Evolutionary conservation across 2,888 invertebrate genomes (phyloP).

Genomic region (Tricholauxania praeusta): DNA sequence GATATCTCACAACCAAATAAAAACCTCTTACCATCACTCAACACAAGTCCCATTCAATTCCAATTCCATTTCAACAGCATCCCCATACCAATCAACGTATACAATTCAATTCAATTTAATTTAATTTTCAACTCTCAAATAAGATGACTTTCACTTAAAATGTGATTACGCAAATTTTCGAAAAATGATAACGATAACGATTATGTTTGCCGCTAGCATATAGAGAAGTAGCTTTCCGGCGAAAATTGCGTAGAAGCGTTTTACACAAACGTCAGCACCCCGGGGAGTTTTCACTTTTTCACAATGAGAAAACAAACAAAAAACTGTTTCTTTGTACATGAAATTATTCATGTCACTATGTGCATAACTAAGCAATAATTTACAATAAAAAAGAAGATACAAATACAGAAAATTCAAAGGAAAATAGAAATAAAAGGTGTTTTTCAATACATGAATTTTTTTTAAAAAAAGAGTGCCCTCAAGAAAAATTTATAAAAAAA

Average conservation of each 20-base stretch:
- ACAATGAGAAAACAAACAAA: neutral
- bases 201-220: too few species aligned
- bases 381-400: neutral
- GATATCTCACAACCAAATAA: too few species aligned
- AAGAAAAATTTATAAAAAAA: neutral
- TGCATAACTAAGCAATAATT: neutral
- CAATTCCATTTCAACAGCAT: too few species aligned
- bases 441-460: neutral
- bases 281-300: neutral
- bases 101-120: conserved; percentile 21
- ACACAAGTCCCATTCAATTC: too few species aligned
- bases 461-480: neutral
- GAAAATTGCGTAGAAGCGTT: too few species aligned
- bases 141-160: conserved; percentile 33
- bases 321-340: neutral
- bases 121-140: conserved; percentile 25
- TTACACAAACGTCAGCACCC: neutral
- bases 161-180: conserved; percentile 34
- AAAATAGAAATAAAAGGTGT: conserved; percentile 7
- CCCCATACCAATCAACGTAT: too few species aligned
- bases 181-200: conserved; percentile 20
- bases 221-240: too few species aligned
- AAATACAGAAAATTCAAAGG: neutral
- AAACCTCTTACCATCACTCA: too few species aligned
- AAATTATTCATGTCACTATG: conserved; percentile 14